These are phyloP conservation scores for Prionailurus bengalensis DNA, from an alignment of 2,113 vertebrate species.

Conservation along the genomic window DNA sequence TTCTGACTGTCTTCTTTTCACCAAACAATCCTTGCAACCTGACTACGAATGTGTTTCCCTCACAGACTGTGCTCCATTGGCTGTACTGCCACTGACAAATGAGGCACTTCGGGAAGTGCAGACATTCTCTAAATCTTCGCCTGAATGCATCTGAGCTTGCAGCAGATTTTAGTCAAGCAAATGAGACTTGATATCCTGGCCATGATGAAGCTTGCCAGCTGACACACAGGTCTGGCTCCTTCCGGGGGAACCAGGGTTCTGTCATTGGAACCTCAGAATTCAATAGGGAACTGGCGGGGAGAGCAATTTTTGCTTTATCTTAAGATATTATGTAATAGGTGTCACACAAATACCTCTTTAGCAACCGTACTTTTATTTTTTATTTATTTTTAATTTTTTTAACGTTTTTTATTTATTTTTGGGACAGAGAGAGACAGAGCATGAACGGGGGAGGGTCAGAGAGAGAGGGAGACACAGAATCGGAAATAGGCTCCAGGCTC, in stretches of 20 bases:
- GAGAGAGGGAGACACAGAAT: no score
- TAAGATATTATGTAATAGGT: background rate
- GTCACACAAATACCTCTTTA: background rate
- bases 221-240: background rate
- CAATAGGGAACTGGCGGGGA: background rate
- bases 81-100: background rate
- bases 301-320: background rate
- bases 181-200: background rate
- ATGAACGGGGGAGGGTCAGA: no score
- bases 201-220: background rate
- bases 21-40: background rate
- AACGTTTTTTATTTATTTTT: no score
- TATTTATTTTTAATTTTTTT: no score
- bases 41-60: background rate
- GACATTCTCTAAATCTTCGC: background rate
- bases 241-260: background rate
- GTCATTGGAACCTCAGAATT: background rate
- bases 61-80: background rate
- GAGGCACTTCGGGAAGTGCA: background rate
- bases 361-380: background rate
- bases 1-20: background rate
- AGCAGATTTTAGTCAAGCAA: background rate
- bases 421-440: no score
- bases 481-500: no score
- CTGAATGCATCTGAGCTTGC: background rate